A percentile compares a stretch with the other conserved stretches of the same genome.
Evolutionary conservation across 2,888 invertebrate genomes (phyloP).

Genomic region (Caenorhabditis sp.): DNA sequence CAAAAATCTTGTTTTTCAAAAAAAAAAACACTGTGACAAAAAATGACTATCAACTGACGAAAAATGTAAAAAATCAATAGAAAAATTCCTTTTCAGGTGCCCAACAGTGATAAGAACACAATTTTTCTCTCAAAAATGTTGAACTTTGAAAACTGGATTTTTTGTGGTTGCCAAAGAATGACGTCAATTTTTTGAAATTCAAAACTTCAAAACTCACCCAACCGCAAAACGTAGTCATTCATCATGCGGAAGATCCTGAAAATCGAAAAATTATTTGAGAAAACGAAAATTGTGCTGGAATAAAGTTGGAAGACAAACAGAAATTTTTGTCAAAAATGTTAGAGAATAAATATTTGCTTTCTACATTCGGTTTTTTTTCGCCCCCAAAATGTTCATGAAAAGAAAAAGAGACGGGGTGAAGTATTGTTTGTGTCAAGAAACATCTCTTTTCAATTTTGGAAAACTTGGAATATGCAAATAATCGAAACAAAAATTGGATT

Average conservation of each 20-base stretch:
- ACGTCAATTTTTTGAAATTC: too few species aligned
- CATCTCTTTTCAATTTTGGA: too few species aligned
- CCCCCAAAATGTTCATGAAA: background rate
- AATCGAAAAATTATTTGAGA: background rate
- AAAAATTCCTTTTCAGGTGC: background rate
- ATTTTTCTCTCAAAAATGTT: too few species aligned
- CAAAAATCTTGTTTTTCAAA: too few species aligned
- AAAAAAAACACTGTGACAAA: background rate
- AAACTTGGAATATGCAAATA: too few species aligned
- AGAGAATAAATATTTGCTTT: background rate
- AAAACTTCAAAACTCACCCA: background rate
- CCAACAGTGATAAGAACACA: background rate
- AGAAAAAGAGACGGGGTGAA: background rate
- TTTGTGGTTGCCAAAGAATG: background rate
- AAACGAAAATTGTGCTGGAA: background rate
- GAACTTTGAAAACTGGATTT: background rate
- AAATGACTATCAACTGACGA: background rate
- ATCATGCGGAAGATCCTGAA: conserved; percentile 6
- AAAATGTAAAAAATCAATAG: conserved; percentile 1
- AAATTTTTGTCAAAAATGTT: background rate
- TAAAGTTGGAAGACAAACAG: background rate
- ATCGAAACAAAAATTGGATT: too few species aligned
- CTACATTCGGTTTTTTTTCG: background rate
- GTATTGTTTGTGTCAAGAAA: background rate
- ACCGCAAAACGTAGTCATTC: background rate